phyloP scores from a whole-genome alignment of 2,888 invertebrate species.

The Tanytarsus gracilentus region DNA sequence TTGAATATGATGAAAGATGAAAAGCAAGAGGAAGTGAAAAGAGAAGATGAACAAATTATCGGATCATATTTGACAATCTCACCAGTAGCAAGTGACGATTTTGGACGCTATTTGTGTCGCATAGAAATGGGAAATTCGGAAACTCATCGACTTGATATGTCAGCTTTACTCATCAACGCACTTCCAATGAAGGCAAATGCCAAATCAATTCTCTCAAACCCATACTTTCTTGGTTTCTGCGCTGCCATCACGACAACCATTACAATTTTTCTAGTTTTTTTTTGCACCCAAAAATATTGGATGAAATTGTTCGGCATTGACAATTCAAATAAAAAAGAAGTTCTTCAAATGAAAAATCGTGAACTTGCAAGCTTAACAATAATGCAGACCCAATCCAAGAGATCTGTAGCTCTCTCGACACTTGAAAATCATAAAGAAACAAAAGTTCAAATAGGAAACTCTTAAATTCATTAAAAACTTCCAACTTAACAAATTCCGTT shows the following conservation, averaged over 20 bases:
- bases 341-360: not conserved
- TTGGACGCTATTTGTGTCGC: constrained; percentile 61
- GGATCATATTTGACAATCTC: constrained; percentile 60
- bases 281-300: not conserved
- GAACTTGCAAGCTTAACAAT: not conserved
- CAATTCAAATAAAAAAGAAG: not conserved
- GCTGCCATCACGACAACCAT: not conserved
- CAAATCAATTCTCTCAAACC: not conserved
- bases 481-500: too few relatives aligned
- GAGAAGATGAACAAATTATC: constrained; percentile 60
- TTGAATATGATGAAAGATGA: constrained; percentile 16
- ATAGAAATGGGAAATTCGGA: constrained; percentile 49
- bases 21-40: constrained; percentile 39
- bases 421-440: not conserved
- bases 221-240: not conserved
- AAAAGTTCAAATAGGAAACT: not conserved
- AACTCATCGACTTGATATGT: constrained; percentile 41
- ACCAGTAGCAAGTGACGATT: constrained; percentile 53
- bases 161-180: constrained; percentile 33
- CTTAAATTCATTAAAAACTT: not conserved
- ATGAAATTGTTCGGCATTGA: not conserved
- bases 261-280: constrained; percentile 4
- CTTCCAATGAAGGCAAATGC: constrained; percentile 30
- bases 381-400: too few relatives aligned
- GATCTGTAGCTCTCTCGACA: too few relatives aligned